Conservation (phyloP, 2,113 vertebrate genomes). For the Rhinoderma darwinii region DNA sequence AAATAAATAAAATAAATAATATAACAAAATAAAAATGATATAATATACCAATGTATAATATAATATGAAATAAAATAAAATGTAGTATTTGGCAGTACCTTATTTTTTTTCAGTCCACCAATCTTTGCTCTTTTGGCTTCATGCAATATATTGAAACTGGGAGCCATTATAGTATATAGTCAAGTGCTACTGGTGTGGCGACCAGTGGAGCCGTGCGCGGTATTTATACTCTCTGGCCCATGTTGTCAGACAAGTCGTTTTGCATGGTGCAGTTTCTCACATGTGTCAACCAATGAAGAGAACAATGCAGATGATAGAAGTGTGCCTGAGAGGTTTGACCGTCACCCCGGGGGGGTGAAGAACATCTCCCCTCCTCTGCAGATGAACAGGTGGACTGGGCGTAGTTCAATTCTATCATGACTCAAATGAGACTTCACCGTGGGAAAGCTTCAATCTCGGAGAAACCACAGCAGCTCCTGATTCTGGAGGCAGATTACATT, state of each 20-base stretch:
- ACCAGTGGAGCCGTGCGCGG: background rate
- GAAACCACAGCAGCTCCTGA: slow-evolving; percentile 43
- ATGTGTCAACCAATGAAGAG: slow-evolving; percentile 10
- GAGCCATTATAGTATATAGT: background rate
- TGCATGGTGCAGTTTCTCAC: slow-evolving; percentile 18
- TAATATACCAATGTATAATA: background rate
- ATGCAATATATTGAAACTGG: background rate
- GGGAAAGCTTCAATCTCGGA: slow-evolving; percentile 51
- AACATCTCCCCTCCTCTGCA: slow-evolving; percentile 12
- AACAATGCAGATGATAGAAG: slow-evolving; percentile 53
- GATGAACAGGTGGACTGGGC: slow-evolving; percentile 55
- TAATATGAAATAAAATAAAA: background rate
- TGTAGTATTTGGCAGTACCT: slow-evolving; percentile 8
- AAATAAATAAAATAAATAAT: background rate
- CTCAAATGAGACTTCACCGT: slow-evolving; percentile 52
- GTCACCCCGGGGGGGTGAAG: background rate
- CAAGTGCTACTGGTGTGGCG: background rate
- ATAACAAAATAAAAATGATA: background rate
- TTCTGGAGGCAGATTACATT: slow-evolving; percentile 45
- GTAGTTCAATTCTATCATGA: slow-evolving; percentile 36
- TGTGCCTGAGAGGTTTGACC: slow-evolving; percentile 47
- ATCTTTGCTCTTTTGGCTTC: background rate
- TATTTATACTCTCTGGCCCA: slow-evolving; percentile 1
- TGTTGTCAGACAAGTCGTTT: slow-evolving; percentile 11
- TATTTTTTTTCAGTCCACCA: background rate